These are phyloP conservation scores for Tinea pellionella DNA, from an alignment of 2,888 invertebrate genomes.

Conservation along the genomic window DNA sequence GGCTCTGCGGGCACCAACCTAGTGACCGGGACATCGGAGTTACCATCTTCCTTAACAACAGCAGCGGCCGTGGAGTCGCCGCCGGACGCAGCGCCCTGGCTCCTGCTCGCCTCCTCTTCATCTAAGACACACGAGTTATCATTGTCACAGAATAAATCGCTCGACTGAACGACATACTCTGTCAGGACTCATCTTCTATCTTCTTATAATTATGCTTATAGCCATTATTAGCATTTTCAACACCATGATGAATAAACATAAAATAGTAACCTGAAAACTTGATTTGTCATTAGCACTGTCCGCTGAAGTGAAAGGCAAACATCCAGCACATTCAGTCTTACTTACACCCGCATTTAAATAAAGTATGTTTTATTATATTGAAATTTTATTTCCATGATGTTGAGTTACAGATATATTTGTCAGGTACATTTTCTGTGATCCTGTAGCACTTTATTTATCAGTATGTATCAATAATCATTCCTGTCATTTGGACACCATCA, in stretches of 20 bases:
- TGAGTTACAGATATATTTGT: neutral
- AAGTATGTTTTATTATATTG: neutral
- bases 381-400: too few species aligned
- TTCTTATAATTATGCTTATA: slow-evolving; percentile 17
- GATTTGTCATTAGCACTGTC: slow-evolving; percentile 64
- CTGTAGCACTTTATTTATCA: neutral
- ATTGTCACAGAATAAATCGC: slow-evolving; percentile 48
- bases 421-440: neutral
- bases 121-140: slow-evolving; percentile 45
- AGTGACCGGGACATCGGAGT: slow-evolving; percentile 54
- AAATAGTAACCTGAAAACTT: slow-evolving; percentile 64
- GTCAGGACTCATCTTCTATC: slow-evolving; percentile 32
- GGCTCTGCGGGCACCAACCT: slow-evolving; percentile 59
- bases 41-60: slow-evolving; percentile 32
- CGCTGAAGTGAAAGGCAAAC: slow-evolving; percentile 20
- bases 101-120: slow-evolving; percentile 33
- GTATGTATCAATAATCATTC: neutral
- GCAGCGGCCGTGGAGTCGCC: slow-evolving; percentile 25
- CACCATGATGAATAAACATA: slow-evolving; percentile 29
- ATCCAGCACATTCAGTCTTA: neutral
- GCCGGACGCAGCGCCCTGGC: slow-evolving; percentile 18
- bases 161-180: slow-evolving; percentile 50
- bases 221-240: slow-evolving; percentile 22
- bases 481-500: neutral
- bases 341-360: neutral